Evolutionary conservation across 2,888 invertebrate genomes (phyloP).

Genomic region (Drosophila monieri): DNA sequence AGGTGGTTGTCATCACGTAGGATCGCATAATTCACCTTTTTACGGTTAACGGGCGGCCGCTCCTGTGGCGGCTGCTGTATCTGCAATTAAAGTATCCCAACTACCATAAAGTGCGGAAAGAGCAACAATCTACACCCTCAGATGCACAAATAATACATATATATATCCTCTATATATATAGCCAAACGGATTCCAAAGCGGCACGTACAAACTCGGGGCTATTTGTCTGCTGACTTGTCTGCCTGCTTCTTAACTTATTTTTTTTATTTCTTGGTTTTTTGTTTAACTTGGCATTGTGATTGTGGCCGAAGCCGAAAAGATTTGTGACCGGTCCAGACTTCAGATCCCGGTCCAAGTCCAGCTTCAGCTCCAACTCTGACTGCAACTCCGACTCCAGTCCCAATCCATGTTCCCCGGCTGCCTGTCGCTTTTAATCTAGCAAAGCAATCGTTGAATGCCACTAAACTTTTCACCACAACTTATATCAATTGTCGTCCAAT

Average conservation of each 20-base stretch:
- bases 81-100: constrained; percentile 75
- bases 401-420: constrained; percentile 42
- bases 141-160: constrained; percentile 8
- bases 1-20: constrained; percentile 71
- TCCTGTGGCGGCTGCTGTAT: constrained; percentile 68
- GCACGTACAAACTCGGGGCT: constrained; percentile 76
- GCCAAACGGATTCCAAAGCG: constrained; percentile 55
- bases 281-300: constrained; percentile 67
- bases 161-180: constrained; percentile 4
- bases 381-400: constrained; percentile 6
- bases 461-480: constrained; percentile 82
- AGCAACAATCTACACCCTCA: constrained; percentile 23
- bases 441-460: constrained; percentile 82
- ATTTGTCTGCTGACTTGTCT: constrained; percentile 75
- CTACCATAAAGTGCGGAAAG: constrained; percentile 60
- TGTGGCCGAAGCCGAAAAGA: constrained; percentile 63
- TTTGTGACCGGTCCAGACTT: constrained; percentile 67
- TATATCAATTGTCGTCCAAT: constrained; percentile 82
- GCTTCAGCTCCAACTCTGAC: constrained; percentile 3
- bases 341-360: constrained; percentile 37
- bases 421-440: constrained; percentile 80
- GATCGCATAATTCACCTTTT: constrained; percentile 75
- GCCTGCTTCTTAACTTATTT: constrained; percentile 51
- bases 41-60: constrained; percentile 73
- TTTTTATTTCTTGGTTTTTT: constrained; percentile 35